Conservation (phyloP, 2,888 invertebrate species). For the Eutolmus rufibarbis region DNA sequence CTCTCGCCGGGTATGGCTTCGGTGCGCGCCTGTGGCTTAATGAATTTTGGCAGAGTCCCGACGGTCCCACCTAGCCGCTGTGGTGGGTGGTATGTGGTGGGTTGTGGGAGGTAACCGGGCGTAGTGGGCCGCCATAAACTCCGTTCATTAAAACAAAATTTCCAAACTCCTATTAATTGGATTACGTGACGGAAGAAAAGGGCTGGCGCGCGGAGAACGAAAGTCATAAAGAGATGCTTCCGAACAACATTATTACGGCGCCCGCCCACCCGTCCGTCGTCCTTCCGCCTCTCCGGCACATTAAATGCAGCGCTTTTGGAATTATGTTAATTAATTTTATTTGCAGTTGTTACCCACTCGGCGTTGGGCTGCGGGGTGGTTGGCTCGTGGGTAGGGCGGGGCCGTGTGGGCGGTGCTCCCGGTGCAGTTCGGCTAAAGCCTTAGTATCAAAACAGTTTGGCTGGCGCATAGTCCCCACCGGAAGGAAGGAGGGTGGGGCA, state of each 20-base stretch:
- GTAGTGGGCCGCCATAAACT: background rate
- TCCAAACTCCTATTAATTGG: slow-evolving; percentile 39
- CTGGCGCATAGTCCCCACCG: background rate
- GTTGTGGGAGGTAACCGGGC: background rate
- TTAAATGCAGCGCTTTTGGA: slow-evolving; percentile 37
- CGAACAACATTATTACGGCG: slow-evolving; percentile 16
- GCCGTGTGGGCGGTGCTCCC: background rate
- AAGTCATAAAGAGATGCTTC: slow-evolving; percentile 28
- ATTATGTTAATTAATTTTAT: slow-evolving; percentile 41
- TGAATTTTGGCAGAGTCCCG: background rate
- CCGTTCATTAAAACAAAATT: slow-evolving; percentile 38
- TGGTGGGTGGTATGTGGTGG: background rate
- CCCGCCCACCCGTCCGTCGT: background rate
- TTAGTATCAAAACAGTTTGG: background rate
- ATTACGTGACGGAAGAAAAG: slow-evolving; percentile 36
- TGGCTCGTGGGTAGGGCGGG: background rate
- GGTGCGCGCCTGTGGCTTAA: background rate
- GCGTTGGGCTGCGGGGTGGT: background rate
- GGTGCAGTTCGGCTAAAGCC: background rate
- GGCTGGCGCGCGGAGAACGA: slow-evolving; percentile 22
- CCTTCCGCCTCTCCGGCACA: background rate
- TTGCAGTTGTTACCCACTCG: slow-evolving; percentile 35
- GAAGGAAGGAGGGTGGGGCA: background rate
- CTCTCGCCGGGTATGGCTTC: background rate
- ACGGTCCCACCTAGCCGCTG: background rate